These are phyloP conservation scores for Glaucopsyche alexis DNA, from an alignment of 2,888 invertebrate genomes.

Conservation along the genomic window DNA sequence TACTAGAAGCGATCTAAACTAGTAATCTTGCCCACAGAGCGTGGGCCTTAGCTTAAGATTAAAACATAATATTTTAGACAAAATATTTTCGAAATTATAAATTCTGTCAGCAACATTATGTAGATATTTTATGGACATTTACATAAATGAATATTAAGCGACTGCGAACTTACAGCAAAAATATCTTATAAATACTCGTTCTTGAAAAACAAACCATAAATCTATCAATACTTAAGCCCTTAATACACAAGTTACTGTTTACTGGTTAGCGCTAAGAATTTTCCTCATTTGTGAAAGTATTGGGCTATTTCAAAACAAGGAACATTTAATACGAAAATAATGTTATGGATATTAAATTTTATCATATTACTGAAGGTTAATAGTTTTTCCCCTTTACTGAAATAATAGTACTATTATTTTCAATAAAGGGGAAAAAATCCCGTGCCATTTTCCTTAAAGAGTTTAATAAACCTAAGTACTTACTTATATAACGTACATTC, in stretches of 20 bases:
- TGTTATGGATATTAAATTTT: no score
- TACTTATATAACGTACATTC: no score
- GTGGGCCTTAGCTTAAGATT: no score
- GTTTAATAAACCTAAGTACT: no score
- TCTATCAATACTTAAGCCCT: slow-evolving; percentile 12
- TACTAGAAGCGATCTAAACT: no score
- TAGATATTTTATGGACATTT: slow-evolving; percentile 11
- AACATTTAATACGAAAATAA: not conserved
- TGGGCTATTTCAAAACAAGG: not conserved
- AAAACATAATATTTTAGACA: not conserved
- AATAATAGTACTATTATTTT: not conserved
- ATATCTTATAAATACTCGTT: not conserved
- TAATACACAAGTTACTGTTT: slow-evolving; percentile 10
- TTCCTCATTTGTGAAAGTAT: slow-evolving; percentile 1
- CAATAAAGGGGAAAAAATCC: no score
- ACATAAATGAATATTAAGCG: slow-evolving; percentile 19
- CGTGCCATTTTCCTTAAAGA: no score
- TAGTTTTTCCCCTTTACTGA: no score
- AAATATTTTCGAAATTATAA: slow-evolving; percentile 11
- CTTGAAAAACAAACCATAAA: slow-evolving; percentile 21
- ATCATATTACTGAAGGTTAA: no score
- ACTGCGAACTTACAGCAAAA: not conserved
- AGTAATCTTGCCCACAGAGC: no score
- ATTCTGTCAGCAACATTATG: not conserved
- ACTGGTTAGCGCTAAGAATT: not conserved